Evolutionary conservation across 1,140 invertebrate genomes (phyloP).

Genomic region (Drosophila bipectinata): DNA sequence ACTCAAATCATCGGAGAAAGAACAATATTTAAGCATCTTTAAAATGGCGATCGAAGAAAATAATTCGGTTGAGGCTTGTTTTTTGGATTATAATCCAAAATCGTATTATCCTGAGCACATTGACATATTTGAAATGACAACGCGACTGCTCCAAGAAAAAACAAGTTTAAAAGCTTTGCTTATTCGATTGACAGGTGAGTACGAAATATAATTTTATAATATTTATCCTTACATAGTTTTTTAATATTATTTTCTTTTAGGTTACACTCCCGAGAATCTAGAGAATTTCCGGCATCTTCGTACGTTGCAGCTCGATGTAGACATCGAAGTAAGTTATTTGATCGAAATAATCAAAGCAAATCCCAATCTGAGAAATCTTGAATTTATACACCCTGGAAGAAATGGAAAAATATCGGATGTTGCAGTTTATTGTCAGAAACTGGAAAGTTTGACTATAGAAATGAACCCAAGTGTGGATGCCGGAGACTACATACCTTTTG

Average conservation of each 20-base stretch:
- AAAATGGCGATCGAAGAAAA: background rate
- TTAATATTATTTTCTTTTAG: background rate
- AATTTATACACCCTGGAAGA: background rate
- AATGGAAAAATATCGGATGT: slow-evolving; percentile 13
- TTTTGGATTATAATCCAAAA: background rate
- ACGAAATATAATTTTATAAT: background rate
- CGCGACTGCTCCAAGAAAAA: slow-evolving; percentile 1
- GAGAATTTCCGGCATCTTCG: background rate
- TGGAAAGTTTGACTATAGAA: background rate
- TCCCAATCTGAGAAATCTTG: background rate
- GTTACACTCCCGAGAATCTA: slow-evolving; percentile 2
- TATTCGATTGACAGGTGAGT: slow-evolving; percentile 1
- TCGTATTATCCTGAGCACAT: slow-evolving; percentile 3
- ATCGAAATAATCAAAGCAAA: slow-evolving; percentile 3
- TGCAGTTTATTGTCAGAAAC: slow-evolving; percentile 1
- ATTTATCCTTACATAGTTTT: background rate
- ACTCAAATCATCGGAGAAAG: background rate
- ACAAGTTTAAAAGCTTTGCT: background rate
- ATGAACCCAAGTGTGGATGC: slow-evolving; percentile 13
- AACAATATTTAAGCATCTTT: background rate
- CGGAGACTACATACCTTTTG: background rate
- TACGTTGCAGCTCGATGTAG: background rate
- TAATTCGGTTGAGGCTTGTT: background rate
- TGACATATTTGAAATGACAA: slow-evolving; percentile 8
- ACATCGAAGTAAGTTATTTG: slow-evolving; percentile 2